phyloP scores from a whole-genome alignment of 2,113 vertebrate genomes.

The Ctenomys sociabilis region DNA sequence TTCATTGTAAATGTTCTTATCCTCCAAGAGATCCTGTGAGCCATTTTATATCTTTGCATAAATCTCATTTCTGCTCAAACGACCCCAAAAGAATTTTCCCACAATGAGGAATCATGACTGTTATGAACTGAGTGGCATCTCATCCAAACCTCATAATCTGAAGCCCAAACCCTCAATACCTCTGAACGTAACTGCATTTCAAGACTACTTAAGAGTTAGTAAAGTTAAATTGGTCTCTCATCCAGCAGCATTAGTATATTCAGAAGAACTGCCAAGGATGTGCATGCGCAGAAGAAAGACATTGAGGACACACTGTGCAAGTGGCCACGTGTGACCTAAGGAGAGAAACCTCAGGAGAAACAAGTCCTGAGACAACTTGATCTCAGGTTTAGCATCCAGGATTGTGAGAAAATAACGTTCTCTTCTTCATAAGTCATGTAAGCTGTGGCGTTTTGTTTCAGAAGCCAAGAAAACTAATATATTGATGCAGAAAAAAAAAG shows the following conservation, averaged over 20 bases:
- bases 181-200: not conserved
- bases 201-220: not conserved
- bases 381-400: not conserved
- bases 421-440: not conserved
- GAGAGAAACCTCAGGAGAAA: not conserved
- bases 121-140: not conserved
- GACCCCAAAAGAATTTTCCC: not conserved
- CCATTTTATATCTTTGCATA: not conserved
- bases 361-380: not conserved
- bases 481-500: conserved; percentile 7
- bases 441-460: not conserved
- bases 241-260: not conserved
- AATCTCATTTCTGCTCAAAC: conserved; percentile 12
- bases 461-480: not conserved
- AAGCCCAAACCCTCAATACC: not conserved
- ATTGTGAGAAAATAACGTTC: not conserved
- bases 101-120: not conserved
- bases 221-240: not conserved
- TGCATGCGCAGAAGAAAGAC: not conserved
- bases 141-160: not conserved
- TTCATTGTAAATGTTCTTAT: not conserved
- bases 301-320: not conserved
- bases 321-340: not conserved
- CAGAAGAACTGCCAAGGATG: not conserved
- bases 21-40: not conserved